A percentile compares a stretch with the other conserved stretches of the same genome.
phyloP scores from a whole-genome alignment of 92 coral and sea anemone genomes.

The Epizoanthus illoricatus region DNA sequence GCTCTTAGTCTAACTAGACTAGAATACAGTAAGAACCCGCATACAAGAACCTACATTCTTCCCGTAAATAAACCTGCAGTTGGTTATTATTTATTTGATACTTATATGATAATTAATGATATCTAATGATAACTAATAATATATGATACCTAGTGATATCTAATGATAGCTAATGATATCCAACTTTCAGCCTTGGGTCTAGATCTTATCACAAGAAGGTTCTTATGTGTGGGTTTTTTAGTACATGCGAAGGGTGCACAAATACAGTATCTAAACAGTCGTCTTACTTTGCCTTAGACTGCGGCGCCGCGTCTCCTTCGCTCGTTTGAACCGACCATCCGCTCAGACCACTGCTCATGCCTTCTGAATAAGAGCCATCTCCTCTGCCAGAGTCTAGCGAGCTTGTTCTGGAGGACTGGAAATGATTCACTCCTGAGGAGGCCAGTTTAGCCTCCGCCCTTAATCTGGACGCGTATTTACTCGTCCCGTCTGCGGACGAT shows the following conservation, averaged over 20 bases:
- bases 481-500: conserved; percentile 37
- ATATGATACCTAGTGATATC: no score
- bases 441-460: conserved; percentile 86
- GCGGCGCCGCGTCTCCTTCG: not conserved
- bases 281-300: not conserved
- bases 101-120: no score
- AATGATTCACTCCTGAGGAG: conserved; percentile 58
- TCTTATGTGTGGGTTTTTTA: no score
- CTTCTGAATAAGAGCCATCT: conserved; percentile 1
- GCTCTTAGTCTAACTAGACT: no score
- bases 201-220: no score
- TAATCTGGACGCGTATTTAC: conserved; percentile 66
- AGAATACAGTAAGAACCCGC: no score
- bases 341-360: conserved; percentile 2
- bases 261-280: not conserved
- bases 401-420: conserved; percentile 41
- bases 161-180: no score
- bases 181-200: no score
- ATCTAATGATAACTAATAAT: no score
- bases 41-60: no score
- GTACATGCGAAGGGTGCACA: not conserved
- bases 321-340: conserved; percentile 19
- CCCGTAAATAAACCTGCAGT: no score
- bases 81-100: no score
- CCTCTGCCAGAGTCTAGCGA: conserved; percentile 31